Conservation (phyloP, 2,797 vertebrate species). For the Amblyopsis hoosieri region DNA sequence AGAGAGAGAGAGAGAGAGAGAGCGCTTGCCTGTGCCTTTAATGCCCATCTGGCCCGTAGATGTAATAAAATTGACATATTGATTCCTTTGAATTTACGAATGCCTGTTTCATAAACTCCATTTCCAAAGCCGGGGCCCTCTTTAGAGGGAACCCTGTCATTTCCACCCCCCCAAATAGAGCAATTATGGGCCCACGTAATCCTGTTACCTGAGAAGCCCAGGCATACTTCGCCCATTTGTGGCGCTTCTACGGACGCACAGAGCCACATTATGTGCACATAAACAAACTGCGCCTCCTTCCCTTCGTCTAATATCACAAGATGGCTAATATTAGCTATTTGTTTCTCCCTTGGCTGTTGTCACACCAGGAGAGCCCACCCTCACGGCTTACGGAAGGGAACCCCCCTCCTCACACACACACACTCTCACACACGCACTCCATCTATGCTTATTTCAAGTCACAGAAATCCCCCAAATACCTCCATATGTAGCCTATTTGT, state of each 20-base stretch:
- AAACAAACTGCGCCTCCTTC: conserved; percentile 84
- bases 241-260: conserved; percentile 89
- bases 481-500: conserved; percentile 18
- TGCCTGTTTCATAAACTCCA: conserved; percentile 99
- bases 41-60: conserved; percentile 96
- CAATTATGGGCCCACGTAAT: conserved; percentile 99
- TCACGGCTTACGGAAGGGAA: no score
- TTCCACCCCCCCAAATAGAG: conserved; percentile 96
- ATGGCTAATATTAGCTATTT: conserved; percentile 34
- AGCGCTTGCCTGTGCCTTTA: conserved; percentile 87
- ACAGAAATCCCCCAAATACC: conserved; percentile 48
- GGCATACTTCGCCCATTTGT: conserved; percentile 96
- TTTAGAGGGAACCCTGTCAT: conserved; percentile 91
- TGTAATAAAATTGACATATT: conserved; percentile 99
- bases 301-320: conserved; percentile 82
- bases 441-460: conserved; percentile 40
- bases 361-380: not conserved
- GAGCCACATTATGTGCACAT: conserved; percentile 93
- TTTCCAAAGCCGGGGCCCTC: conserved; percentile 94
- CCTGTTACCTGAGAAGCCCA: conserved; percentile 99
- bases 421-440: conserved; percentile 18
- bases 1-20: conserved; percentile 42
- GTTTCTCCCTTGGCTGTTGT: not conserved
- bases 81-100: conserved; percentile 99
- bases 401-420: conserved; percentile 4